phyloP scores from a whole-genome alignment of 2,113 vertebrate genomes.

The Podocnemis expansa region DNA sequence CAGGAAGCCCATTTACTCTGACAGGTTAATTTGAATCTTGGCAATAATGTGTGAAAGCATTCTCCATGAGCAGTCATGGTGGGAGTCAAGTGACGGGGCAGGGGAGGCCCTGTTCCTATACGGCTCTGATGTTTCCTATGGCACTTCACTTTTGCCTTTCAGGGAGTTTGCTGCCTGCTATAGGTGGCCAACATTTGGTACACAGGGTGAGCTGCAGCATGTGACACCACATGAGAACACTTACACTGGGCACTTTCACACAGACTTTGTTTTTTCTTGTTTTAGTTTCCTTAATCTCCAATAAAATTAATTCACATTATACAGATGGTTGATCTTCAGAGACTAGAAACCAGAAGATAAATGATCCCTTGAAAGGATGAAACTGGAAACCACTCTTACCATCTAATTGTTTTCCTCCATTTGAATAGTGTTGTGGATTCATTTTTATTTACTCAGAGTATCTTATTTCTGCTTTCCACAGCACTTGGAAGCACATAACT shows the following conservation, averaged over 20 bases:
- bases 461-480: constrained; percentile 26
- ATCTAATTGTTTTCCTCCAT: constrained; percentile 38
- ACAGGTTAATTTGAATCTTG: neutral
- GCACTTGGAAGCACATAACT: constrained; percentile 30
- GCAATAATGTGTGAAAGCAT: neutral
- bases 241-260: neutral
- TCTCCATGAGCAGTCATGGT: neutral
- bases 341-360: neutral
- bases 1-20: neutral
- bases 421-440: constrained; percentile 3
- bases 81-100: no score
- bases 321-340: neutral
- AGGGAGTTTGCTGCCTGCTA: neutral
- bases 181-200: rapidly evolving
- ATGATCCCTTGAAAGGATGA: neutral
- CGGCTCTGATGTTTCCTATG: neutral
- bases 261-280: neutral
- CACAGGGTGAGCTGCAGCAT: neutral
- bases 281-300: neutral
- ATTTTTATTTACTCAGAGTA: constrained; percentile 1
- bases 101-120: rapidly evolving
- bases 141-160: rapidly evolving
- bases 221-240: neutral
- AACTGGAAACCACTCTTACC: neutral
- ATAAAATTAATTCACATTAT: neutral